Percentiles rank a stretch among this genome's conserved stretches.
These are phyloP conservation scores for Aphrocallistes beatrix DNA, from an alignment of 37 sponge, comb jelly and placozoan genomes.

Conservation along the genomic window DNA sequence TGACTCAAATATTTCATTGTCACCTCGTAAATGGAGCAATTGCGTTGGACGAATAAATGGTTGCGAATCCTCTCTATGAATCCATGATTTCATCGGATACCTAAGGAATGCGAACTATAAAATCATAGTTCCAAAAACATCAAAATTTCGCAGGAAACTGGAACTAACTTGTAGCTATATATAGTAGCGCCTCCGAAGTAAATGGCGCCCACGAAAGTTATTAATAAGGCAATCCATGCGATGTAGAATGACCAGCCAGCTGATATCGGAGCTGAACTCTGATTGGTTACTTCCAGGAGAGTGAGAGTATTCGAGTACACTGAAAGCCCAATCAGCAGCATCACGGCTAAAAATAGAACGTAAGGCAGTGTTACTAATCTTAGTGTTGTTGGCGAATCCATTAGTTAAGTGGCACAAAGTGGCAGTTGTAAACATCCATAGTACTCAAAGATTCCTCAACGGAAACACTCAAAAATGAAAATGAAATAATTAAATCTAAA, in stretches of 20 bases:
- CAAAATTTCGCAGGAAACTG: neutral
- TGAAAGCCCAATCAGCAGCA: neutral
- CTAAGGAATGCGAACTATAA: neutral
- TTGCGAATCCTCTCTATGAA: neutral
- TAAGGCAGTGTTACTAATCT: too few species aligned
- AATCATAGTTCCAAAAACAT: neutral
- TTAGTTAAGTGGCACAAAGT: too few species aligned
- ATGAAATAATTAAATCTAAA: neutral
- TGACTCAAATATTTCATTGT: neutral
- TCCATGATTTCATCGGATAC: neutral
- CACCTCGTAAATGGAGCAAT: neutral
- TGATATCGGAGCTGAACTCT: neutral
- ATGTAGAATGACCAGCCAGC: conserved; percentile 1
- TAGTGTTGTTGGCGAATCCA: too few species aligned
- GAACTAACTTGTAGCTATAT: neutral
- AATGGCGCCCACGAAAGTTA: neutral
- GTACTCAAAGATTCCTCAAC: too few species aligned
- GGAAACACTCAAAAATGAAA: too few species aligned
- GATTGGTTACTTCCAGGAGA: neutral
- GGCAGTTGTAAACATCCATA: too few species aligned
- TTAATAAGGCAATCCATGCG: neutral
- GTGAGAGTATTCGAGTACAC: neutral
- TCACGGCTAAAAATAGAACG: neutral
- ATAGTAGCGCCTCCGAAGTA: neutral
- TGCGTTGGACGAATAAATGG: neutral